phyloP scores from a whole-genome alignment of 2,113 vertebrate species.

The Rattus norvegicus region DNA sequence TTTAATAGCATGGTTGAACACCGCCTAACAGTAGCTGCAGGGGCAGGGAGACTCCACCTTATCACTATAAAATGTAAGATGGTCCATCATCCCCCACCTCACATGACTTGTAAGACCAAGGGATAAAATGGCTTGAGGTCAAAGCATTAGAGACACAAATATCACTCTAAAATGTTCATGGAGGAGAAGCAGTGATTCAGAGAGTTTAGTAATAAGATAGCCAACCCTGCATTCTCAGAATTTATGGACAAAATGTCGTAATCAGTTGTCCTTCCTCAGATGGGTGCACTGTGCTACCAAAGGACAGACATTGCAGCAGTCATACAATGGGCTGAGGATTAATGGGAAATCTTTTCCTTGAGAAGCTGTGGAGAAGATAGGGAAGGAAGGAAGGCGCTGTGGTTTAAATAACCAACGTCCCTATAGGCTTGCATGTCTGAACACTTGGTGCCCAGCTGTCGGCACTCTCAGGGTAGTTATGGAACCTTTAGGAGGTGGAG shows the following conservation, averaged over 20 bases:
- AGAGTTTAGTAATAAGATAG: slow-evolving; percentile 4
- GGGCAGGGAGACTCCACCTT: neutral
- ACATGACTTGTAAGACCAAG: slow-evolving; percentile 5
- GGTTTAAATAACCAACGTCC: neutral
- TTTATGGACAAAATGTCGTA: neutral
- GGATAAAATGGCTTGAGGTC: slow-evolving; percentile 7
- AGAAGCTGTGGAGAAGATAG: neutral
- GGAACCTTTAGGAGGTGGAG: neutral
- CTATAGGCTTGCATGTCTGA: neutral
- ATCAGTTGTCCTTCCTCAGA: slow-evolving; percentile 19
- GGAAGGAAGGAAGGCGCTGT: neutral
- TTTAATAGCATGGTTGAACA: slow-evolving; percentile 16
- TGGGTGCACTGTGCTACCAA: neutral
- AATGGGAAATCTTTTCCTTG: neutral
- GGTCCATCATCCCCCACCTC: neutral
- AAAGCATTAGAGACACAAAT: neutral
- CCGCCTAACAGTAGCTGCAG: neutral
- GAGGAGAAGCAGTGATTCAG: neutral
- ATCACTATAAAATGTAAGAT: slow-evolving; percentile 30
- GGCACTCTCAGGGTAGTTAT: neutral
- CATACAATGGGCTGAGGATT: neutral
- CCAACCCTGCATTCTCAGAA: neutral
- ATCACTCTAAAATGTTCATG: slow-evolving; percentile 43
- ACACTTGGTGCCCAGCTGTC: neutral
- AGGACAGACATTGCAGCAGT: neutral